Percentiles rank a stretch among this genome's conserved stretches.
Evolutionary conservation across 2,797 vertebrate genomes (phyloP).

Genomic region (Schizopygopsis malacanthus): DNA sequence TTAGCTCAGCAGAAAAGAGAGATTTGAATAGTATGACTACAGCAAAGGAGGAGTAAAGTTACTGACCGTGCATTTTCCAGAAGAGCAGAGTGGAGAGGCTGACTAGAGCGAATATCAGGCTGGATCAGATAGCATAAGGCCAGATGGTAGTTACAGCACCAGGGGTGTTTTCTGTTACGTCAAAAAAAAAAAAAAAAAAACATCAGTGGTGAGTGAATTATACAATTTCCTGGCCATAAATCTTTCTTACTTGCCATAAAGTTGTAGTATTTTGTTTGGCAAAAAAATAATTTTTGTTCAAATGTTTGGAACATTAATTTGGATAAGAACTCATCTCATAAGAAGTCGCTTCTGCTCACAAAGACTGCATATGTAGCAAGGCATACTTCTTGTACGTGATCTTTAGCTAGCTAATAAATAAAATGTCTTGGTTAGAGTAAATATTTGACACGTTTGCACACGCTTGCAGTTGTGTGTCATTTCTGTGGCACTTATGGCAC

Average conservation of each 20-base stretch:
- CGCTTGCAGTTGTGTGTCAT: neutral
- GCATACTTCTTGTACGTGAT: neutral
- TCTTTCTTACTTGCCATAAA: neutral
- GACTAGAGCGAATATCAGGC: neutral
- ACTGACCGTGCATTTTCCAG: slow-evolving; percentile 15
- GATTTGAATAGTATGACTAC: slow-evolving; percentile 30
- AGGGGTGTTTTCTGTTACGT: neutral
- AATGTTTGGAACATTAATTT: neutral
- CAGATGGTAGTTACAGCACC: slow-evolving; percentile 8
- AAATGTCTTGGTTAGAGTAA: neutral
- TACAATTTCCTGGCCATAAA: neutral
- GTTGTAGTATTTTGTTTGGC: neutral
- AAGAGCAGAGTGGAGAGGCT: neutral
- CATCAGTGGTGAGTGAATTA: neutral
- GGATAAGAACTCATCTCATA: neutral
- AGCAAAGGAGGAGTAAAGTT: slow-evolving; percentile 8
- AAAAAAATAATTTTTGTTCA: neutral
- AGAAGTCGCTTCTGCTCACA: neutral
- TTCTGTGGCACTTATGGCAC: neutral
- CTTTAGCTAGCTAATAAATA: neutral
- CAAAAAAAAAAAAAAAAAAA: neutral
- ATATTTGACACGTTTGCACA: neutral
- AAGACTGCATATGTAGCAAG: neutral
- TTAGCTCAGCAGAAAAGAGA: slow-evolving; percentile 51
- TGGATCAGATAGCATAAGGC: neutral